Percentiles rank a stretch among this genome's conserved stretches.
Evolutionary conservation across 2,888 invertebrate genomes (phyloP).

Genomic region (Agrenia bidenticulata): DNA sequence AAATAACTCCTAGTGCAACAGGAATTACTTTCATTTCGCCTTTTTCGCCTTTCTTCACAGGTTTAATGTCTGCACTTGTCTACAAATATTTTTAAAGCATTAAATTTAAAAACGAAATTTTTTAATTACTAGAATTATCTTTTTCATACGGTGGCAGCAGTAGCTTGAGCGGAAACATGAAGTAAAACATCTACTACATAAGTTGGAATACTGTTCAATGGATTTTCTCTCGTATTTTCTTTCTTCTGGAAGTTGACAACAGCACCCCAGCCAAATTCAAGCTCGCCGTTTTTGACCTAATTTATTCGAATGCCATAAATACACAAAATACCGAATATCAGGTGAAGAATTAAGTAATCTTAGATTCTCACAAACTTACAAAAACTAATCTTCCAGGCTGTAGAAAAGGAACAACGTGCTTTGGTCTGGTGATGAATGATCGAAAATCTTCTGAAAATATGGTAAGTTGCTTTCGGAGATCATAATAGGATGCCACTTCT

Average conservation of each 20-base stretch:
- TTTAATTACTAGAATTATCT: no score
- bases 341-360: no score
- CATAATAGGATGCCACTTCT: slow-evolving; percentile 77
- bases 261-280: slow-evolving; percentile 95
- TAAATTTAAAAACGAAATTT: no score
- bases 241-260: slow-evolving; percentile 88
- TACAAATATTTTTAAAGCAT: no score
- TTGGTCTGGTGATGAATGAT: slow-evolving; percentile 76
- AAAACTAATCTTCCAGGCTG: slow-evolving; percentile 91
- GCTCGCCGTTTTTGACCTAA: slow-evolving; percentile 75
- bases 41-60: slow-evolving; percentile 63
- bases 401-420: slow-evolving; percentile 83
- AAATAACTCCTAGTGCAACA: slow-evolving; percentile 76
- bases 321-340: no score
- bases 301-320: no score
- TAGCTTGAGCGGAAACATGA: slow-evolving; percentile 63
- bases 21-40: slow-evolving; percentile 90
- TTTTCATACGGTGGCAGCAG: no score
- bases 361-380: slow-evolving; percentile 60
- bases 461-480: slow-evolving; percentile 78
- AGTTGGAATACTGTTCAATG: slow-evolving; percentile 45
- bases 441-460: slow-evolving; percentile 73
- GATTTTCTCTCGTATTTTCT: slow-evolving; percentile 54
- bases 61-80: slow-evolving; percentile 54
- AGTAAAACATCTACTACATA: slow-evolving; percentile 82